phyloP scores from a whole-genome alignment of 2,888 invertebrate species.

The Trachelus iudaicus region DNA sequence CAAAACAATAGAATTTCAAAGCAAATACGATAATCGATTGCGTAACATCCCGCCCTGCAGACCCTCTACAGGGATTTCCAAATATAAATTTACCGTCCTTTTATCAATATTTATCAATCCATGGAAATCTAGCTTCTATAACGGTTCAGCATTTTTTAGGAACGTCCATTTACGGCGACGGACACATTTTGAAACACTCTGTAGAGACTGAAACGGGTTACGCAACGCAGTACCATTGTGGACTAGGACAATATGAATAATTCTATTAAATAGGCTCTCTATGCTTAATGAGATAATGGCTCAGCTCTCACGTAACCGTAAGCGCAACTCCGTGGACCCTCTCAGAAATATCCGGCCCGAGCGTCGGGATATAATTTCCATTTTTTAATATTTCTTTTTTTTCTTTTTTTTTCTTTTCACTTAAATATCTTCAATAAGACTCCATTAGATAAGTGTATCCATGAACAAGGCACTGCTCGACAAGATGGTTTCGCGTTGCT shows the following conservation, averaged over 20 bases:
- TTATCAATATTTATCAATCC: too few species aligned
- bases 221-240: background rate
- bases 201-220: background rate
- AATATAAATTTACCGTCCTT: background rate
- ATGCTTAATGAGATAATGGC: background rate
- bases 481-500: constrained; percentile 39
- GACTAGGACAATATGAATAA: background rate
- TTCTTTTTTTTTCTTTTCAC: constrained; percentile 23
- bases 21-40: background rate
- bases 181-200: background rate
- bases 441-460: constrained; percentile 52
- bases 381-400: constrained; percentile 23
- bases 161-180: background rate
- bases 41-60: background rate
- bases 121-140: background rate
- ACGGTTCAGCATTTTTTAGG: background rate
- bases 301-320: constrained; percentile 21
- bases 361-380: constrained; percentile 39
- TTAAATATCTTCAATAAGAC: constrained; percentile 13
- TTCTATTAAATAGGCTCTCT: background rate
- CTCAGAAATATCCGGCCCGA: constrained; percentile 49
- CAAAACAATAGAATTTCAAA: background rate
- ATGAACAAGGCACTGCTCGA: constrained; percentile 63
- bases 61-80: background rate
- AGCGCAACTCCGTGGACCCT: constrained; percentile 54